These are phyloP conservation scores for Grus americana DNA, from an alignment of 2,113 vertebrate species.

Conservation along the genomic window DNA sequence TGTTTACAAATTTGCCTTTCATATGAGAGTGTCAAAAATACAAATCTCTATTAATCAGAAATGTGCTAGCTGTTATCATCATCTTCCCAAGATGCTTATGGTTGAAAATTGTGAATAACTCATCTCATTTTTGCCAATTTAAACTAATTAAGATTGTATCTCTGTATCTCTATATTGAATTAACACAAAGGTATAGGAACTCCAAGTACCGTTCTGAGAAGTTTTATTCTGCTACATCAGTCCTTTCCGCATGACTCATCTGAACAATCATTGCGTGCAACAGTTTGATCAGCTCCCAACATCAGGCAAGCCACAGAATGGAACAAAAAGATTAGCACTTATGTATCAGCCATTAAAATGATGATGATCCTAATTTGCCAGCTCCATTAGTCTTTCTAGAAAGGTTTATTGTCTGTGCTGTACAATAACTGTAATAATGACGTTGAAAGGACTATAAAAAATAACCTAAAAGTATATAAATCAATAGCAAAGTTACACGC, in stretches of 20 bases:
- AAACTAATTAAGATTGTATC: neutral
- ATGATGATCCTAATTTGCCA: conserved; percentile 10
- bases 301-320: neutral
- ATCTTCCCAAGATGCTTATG: neutral
- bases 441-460: neutral
- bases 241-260: neutral
- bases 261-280: neutral
- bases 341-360: neutral
- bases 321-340: neutral
- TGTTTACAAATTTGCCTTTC: conserved; percentile 23
- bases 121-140: neutral
- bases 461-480: neutral
- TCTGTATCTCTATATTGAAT: neutral
- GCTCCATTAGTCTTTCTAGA: conserved; percentile 11
- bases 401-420: conserved; percentile 16
- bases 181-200: neutral
- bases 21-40: neutral
- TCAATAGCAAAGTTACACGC: neutral
- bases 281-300: neutral
- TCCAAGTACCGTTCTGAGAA: neutral
- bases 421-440: conserved; percentile 2
- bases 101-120: neutral
- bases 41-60: neutral
- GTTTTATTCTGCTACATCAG: neutral
- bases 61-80: neutral